These are phyloP conservation scores for Acronicta psi DNA, from an alignment of 2,888 invertebrate species.

Conservation along the genomic window DNA sequence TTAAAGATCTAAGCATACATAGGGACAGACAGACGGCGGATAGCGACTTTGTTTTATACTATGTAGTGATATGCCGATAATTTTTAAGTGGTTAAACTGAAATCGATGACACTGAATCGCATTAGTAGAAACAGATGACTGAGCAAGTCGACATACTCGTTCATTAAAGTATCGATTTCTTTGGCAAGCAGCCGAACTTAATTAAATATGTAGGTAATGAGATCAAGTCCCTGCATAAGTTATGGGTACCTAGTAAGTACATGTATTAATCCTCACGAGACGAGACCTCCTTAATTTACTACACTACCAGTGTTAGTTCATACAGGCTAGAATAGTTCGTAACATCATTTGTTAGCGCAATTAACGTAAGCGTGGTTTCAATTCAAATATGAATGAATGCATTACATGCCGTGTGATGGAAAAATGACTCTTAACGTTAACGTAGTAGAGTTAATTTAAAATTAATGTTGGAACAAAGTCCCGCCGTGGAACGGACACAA, in stretches of 20 bases:
- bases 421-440: constrained; percentile 47
- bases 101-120: constrained; percentile 9
- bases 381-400: constrained; percentile 57
- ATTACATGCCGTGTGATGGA: constrained; percentile 34
- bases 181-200: constrained; percentile 55
- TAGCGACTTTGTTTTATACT: no score
- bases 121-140: constrained; percentile 7
- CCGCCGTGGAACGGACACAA: constrained; percentile 51
- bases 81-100: constrained; percentile 20
- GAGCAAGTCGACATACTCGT: constrained; percentile 15
- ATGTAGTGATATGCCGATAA: no score
- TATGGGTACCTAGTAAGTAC: constrained; percentile 34
- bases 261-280: constrained; percentile 56
- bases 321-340: constrained; percentile 45
- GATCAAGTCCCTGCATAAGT: constrained; percentile 68
- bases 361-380: constrained; percentile 54
- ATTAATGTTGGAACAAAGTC: constrained; percentile 47
- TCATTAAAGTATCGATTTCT: constrained; percentile 48
- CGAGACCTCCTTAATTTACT: constrained; percentile 52
- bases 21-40: no score
- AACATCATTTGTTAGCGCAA: constrained; percentile 55
- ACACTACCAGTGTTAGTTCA: constrained; percentile 30
- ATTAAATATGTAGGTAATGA: constrained; percentile 71
- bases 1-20: no score
- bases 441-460: constrained; percentile 48